Evolutionary conservation across 2,797 vertebrate species (phyloP).

Genomic region (Rousettus madagascariensis): DNA sequence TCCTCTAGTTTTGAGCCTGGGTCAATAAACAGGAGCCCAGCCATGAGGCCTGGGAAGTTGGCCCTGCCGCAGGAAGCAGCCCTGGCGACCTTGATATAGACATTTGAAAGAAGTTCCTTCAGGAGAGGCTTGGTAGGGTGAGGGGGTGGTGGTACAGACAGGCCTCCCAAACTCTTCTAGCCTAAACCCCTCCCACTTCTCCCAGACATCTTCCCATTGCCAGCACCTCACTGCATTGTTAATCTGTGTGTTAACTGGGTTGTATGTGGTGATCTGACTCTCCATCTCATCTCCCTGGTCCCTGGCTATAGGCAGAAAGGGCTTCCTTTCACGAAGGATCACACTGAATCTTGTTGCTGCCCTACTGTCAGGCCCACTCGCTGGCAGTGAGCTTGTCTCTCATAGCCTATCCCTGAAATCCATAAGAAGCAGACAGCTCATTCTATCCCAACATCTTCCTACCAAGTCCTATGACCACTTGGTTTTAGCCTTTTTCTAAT

Average conservation of each 20-base stretch:
- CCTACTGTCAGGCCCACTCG: rapidly evolving
- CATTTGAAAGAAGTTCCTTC: neutral
- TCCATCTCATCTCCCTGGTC: neutral
- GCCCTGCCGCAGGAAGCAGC: neutral
- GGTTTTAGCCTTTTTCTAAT: neutral
- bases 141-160: no score
- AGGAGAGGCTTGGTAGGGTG: neutral
- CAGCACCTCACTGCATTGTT: neutral
- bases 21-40: neutral
- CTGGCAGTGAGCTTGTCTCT: neutral
- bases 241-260: neutral
- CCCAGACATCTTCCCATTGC: neutral
- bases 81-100: neutral
- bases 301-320: neutral
- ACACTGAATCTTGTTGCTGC: neutral
- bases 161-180: neutral
- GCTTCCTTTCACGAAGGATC: neutral
- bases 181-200: neutral
- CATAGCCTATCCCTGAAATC: neutral
- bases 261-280: neutral
- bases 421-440: neutral
- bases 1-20: neutral
- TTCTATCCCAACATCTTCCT: neutral
- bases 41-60: neutral
- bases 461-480: neutral